These are phyloP conservation scores for Lepilemur ruficaudatus DNA, from an alignment of 2,797 vertebrate genomes.

Conservation along the genomic window DNA sequence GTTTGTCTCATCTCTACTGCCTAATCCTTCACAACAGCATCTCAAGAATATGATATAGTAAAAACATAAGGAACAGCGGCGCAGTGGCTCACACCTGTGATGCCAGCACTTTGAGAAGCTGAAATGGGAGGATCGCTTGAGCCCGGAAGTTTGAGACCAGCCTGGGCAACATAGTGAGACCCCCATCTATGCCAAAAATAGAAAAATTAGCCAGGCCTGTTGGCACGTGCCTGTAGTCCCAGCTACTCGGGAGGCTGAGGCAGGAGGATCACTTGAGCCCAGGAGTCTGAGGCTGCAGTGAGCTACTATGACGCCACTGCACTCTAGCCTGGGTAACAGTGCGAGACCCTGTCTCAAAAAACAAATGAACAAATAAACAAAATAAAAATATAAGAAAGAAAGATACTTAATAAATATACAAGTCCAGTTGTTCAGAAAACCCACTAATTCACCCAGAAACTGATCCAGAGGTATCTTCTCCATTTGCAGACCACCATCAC, in stretches of 20 bases:
- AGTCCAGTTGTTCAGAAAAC: not conserved
- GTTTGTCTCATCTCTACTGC: not conserved
- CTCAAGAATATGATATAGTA: not conserved
- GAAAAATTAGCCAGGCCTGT: not conserved
- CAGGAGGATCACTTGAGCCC: not conserved
- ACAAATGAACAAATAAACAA: not conserved
- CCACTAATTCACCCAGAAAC: not conserved
- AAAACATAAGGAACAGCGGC: not conserved
- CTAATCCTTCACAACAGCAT: not conserved
- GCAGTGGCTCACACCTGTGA: not conserved
- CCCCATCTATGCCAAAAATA: not conserved
- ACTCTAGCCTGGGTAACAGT: not conserved
- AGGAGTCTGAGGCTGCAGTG: not conserved
- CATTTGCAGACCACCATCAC: slow-evolving; percentile 39
- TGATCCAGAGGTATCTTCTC: not conserved
- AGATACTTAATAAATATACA: not conserved
- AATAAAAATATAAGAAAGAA: not conserved
- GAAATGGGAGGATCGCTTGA: not conserved
- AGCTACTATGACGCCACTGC: not conserved
- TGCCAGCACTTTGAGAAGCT: not conserved
- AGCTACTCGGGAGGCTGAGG: not conserved
- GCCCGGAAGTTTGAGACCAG: not conserved
- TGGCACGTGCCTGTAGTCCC: too few species aligned
- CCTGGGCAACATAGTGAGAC: not conserved
- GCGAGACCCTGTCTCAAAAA: not conserved